Evolutionary conservation across 2,888 invertebrate genomes (phyloP).

Genomic region (Andrena bucephala): DNA sequence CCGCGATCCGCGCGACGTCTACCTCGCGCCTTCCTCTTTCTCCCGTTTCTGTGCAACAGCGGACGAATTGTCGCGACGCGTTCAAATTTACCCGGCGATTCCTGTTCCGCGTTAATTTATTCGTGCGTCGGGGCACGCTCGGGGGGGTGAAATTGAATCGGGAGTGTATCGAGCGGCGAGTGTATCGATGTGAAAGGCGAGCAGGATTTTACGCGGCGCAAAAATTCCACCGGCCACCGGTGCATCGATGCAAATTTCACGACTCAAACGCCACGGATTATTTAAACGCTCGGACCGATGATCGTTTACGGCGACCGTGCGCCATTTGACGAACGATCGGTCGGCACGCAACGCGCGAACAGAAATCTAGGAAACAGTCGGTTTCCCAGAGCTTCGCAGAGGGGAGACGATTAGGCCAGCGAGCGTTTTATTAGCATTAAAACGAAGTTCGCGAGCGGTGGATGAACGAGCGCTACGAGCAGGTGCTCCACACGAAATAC

Average conservation of each 20-base stretch:
- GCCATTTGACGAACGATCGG: neutral
- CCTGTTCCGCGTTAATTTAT: conserved; percentile 47
- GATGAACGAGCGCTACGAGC: conserved; percentile 51
- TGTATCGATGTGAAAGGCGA: neutral
- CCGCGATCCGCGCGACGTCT: conserved; percentile 43
- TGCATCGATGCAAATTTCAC: neutral
- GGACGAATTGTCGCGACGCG: conserved; percentile 26
- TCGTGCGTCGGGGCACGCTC: conserved; percentile 18
- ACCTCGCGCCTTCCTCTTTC: conserved; percentile 19
- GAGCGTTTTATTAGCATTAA: conserved; percentile 40
- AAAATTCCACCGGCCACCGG: neutral
- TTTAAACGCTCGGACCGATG: neutral
- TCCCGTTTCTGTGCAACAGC: neutral
- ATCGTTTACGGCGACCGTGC: neutral
- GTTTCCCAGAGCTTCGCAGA: neutral
- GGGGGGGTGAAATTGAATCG: conserved; percentile 17
- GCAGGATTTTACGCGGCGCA: neutral
- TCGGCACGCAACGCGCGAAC: neutral
- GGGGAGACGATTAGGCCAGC: conserved; percentile 16
- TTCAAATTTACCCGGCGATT: conserved; percentile 22
- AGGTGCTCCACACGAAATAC: conserved; percentile 29
- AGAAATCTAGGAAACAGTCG: conserved; percentile 3
- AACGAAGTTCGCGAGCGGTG: conserved; percentile 43
- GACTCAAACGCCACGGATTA: conserved; percentile 2
- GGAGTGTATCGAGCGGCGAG: neutral